Conservation (phyloP, 1,140 invertebrate species). For the Diabrotica virgifera region DNA sequence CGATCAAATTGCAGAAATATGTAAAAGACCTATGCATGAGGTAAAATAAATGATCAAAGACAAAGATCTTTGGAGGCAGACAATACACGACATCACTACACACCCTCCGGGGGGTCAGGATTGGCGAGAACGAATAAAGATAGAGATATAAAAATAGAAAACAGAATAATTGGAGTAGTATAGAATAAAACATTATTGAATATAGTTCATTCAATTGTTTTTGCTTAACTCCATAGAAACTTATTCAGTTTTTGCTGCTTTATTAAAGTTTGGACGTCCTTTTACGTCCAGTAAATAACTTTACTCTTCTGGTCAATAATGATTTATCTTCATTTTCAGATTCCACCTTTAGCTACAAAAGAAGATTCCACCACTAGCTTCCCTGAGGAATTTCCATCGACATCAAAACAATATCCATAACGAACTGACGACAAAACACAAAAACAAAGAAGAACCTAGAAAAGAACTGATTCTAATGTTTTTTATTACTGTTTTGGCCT, state of each 20-base stretch:
- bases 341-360: conserved; percentile 43
- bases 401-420: conserved; percentile 45
- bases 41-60: too few relatives aligned
- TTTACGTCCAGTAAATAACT: not conserved
- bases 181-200: too few relatives aligned
- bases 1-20: too few relatives aligned
- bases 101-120: too few relatives aligned
- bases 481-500: conserved; percentile 20
- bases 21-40: too few relatives aligned
- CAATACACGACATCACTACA: too few relatives aligned
- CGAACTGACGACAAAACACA: conserved; percentile 9
- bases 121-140: too few relatives aligned
- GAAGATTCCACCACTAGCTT: conserved; percentile 46
- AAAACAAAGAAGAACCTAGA: not conserved
- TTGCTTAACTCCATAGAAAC: too few relatives aligned
- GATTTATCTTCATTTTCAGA: conserved; percentile 28
- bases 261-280: not conserved
- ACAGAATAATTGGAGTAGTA: too few relatives aligned
- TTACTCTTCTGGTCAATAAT: not conserved
- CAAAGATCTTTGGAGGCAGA: too few relatives aligned
- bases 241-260: not conserved
- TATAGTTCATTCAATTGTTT: too few relatives aligned
- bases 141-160: too few relatives aligned
- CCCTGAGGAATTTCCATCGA: conserved; percentile 45
- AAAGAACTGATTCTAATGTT: conserved; percentile 9